Percentiles rank a stretch among this genome's conserved stretches.
Conservation (phyloP, 2,888 invertebrate genomes). For the Ichneumoninae sp. region DNA sequence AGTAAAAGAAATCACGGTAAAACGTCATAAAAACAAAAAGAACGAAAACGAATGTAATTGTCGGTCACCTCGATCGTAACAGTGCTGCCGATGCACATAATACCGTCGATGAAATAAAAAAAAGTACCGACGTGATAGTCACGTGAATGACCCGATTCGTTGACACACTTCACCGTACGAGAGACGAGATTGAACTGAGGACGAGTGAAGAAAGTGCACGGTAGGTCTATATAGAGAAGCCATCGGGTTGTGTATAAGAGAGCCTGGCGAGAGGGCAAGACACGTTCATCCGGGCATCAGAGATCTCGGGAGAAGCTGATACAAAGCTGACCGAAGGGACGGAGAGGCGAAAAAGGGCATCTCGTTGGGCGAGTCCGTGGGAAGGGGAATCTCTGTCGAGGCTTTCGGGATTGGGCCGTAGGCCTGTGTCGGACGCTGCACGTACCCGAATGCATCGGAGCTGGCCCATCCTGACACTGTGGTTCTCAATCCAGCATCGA, state of each 20-base stretch:
- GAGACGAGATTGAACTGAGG: conserved; percentile 53
- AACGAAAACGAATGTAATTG: conserved; percentile 13
- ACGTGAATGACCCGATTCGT: conserved; percentile 52
- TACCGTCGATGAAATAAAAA: conserved; percentile 32
- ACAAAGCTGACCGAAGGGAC: conserved; percentile 37
- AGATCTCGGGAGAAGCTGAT: conserved; percentile 34
- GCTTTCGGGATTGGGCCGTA: conserved; percentile 47
- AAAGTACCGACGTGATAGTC: conserved; percentile 31
- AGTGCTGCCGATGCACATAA: conserved; percentile 73
- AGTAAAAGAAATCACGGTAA: background rate
- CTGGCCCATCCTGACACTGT: conserved; percentile 15
- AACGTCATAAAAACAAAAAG: background rate
- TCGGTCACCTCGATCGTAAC: conserved; percentile 73
- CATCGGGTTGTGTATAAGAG: background rate
- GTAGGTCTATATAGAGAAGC: conserved; percentile 22
- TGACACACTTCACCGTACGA: conserved; percentile 55
- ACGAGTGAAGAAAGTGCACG: conserved; percentile 25
- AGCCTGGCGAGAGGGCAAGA: conserved; percentile 15
- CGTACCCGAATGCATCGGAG: conserved; percentile 39
- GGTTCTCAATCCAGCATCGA: conserved; percentile 53
- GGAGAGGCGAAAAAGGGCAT: conserved; percentile 34
- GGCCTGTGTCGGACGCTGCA: conserved; percentile 20
- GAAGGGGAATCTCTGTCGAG: conserved; percentile 19
- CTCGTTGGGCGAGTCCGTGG: conserved; percentile 24
- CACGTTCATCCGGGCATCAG: conserved; percentile 16